Conservation (phyloP, 2,113 vertebrate species). For the Vimba vimba region DNA sequence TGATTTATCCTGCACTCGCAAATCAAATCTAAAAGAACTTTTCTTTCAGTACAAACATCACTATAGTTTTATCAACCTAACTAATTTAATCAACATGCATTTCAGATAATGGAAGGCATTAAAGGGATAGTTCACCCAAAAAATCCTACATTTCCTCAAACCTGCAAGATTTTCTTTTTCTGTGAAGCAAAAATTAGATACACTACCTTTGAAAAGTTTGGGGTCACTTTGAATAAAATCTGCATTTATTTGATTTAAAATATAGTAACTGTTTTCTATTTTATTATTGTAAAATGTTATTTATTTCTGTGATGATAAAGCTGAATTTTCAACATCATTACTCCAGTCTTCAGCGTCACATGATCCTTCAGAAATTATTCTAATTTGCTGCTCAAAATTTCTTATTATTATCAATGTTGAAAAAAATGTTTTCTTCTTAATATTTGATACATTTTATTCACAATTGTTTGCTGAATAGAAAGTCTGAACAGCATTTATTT, state of each 20-base stretch:
- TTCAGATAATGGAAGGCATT: neutral
- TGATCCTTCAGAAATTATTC: neutral
- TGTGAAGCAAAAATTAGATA: neutral
- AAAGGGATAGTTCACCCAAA: neutral
- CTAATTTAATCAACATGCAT: neutral
- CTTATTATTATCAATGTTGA: neutral
- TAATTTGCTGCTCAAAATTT: neutral
- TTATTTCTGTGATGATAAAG: neutral
- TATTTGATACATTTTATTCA: too few species aligned
- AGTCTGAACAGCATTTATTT: too few species aligned
- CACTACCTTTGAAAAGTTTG: neutral
- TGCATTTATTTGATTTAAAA: neutral
- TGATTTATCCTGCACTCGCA: neutral
- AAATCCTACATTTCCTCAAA: neutral
- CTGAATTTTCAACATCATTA: neutral
- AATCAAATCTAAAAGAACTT: neutral
- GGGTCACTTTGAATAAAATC: neutral
- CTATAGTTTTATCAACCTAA: neutral
- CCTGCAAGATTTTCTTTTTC: neutral
- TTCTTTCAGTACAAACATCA: neutral
- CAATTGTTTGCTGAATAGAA: too few species aligned
- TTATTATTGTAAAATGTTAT: neutral
- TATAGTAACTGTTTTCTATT: too few species aligned
- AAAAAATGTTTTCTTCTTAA: too few species aligned
- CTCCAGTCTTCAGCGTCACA: neutral